Evolutionary conservation across 2,888 invertebrate species (phyloP).

Genomic region (Xylophagus ater): DNA sequence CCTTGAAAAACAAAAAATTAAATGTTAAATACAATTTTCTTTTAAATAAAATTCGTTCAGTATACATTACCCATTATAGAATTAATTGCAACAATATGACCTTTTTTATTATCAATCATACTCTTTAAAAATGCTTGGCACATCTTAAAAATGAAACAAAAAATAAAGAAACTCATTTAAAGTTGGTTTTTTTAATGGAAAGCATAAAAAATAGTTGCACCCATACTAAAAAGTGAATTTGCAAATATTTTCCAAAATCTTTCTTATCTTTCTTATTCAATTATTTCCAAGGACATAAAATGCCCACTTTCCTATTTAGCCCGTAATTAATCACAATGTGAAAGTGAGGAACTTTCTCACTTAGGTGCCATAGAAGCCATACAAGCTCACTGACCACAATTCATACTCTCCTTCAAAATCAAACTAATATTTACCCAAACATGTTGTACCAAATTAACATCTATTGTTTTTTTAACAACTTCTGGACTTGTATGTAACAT

Average conservation of each 20-base stretch:
- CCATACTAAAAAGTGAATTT: too few species aligned
- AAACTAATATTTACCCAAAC: slow-evolving; percentile 33
- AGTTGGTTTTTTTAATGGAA: too few species aligned
- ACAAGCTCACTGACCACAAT: too few species aligned
- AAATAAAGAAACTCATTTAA: not conserved
- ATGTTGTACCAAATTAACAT: slow-evolving; percentile 39
- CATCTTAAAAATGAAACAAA: slow-evolving; percentile 28
- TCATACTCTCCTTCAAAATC: too few species aligned
- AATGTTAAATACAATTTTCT: not conserved
- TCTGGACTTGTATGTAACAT: slow-evolving; percentile 34
- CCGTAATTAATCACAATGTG: too few species aligned
- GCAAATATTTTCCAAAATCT: too few species aligned
- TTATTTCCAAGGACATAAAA: too few species aligned
- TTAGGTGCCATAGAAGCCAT: too few species aligned
- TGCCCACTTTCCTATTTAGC: too few species aligned
- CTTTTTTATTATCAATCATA: slow-evolving; percentile 38
- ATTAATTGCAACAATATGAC: slow-evolving; percentile 40
- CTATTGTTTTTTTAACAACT: slow-evolving; percentile 37
- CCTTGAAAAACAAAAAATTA: slow-evolving; percentile 21
- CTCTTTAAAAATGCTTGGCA: slow-evolving; percentile 38
- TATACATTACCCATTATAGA: slow-evolving; percentile 35
- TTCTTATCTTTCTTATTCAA: too few species aligned
- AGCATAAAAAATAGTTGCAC: too few species aligned
- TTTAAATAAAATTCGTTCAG: not conserved
- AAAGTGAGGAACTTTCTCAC: too few species aligned